A percentile compares a stretch with the other conserved stretches of the same genome.
Conservation (phyloP, 2,113 vertebrate genomes). For the Pycnonotus jocosus region DNA sequence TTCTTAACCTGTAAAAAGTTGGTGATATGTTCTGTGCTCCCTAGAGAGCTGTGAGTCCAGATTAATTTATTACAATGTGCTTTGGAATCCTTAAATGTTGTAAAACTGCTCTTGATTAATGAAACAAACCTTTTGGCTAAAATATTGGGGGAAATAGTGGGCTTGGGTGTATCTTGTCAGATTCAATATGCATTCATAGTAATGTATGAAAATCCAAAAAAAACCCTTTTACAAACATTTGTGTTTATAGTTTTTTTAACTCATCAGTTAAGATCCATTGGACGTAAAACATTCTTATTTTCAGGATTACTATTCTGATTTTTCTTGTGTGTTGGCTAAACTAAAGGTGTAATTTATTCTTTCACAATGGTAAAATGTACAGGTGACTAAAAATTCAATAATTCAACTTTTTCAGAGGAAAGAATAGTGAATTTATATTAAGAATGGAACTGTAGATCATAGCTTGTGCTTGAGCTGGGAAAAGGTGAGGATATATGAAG, state of each 20-base stretch:
- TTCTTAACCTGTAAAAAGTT: neutral
- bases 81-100: neutral
- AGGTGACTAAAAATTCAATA: neutral
- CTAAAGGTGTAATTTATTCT: neutral
- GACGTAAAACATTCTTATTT: neutral
- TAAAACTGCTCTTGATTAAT: neutral
- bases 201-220: neutral
- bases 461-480: neutral
- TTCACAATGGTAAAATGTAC: neutral
- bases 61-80: neutral
- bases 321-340: neutral
- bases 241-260: neutral
- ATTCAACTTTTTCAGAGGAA: neutral
- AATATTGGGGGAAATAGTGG: neutral
- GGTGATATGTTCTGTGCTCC: neutral
- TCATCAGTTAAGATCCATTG: neutral
- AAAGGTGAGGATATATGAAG: neutral
- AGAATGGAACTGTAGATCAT: neutral
- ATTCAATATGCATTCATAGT: neutral
- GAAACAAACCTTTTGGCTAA: neutral
- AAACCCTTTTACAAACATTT: neutral
- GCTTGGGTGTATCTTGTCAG: neutral
- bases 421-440: neutral
- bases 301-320: neutral
- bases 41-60: neutral